Percentiles rank a stretch among this genome's conserved stretches.
Conservation (phyloP, 1,140 invertebrate species). For the Thaumetopoea pityocampa region DNA sequence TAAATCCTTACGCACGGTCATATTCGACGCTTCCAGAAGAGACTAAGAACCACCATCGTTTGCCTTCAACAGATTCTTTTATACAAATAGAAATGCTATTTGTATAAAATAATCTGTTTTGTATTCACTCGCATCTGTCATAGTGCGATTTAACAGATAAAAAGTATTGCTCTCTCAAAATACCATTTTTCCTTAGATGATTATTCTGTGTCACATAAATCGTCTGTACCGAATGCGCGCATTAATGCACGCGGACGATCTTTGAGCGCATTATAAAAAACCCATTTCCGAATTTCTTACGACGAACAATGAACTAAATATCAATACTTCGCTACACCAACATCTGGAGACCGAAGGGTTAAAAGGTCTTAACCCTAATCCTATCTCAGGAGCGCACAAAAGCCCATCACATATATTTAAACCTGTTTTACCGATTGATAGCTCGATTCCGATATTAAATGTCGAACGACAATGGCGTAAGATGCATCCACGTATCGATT, state of each 20-base stretch:
- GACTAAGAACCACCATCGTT: too few relatives aligned
- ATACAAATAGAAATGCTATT: too few relatives aligned
- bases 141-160: slow-evolving; percentile 12
- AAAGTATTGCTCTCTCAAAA: slow-evolving; percentile 16
- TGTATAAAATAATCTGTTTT: too few relatives aligned
- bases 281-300: slow-evolving; percentile 54
- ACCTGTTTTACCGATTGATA: slow-evolving; percentile 71
- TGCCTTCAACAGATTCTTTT: too few relatives aligned
- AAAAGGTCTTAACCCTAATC: slow-evolving; percentile 34
- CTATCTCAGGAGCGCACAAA: slow-evolving; percentile 39
- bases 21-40: too few relatives aligned
- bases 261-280: slow-evolving; percentile 52
- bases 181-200: slow-evolving; percentile 22
- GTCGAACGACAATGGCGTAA: slow-evolving; percentile 41
- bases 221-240: slow-evolving; percentile 23
- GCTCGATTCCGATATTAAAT: slow-evolving; percentile 54
- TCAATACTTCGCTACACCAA: slow-evolving; percentile 49
- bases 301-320: slow-evolving; percentile 43
- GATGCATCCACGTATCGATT: slow-evolving; percentile 44
- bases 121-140: not conserved
- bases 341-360: slow-evolving; percentile 57
- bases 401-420: slow-evolving; percentile 50
- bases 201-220: slow-evolving; percentile 24
- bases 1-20: too few relatives aligned
- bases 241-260: slow-evolving; percentile 37